phyloP scores from a whole-genome alignment of 2,888 invertebrate species.

The Drosophila rellima region DNA sequence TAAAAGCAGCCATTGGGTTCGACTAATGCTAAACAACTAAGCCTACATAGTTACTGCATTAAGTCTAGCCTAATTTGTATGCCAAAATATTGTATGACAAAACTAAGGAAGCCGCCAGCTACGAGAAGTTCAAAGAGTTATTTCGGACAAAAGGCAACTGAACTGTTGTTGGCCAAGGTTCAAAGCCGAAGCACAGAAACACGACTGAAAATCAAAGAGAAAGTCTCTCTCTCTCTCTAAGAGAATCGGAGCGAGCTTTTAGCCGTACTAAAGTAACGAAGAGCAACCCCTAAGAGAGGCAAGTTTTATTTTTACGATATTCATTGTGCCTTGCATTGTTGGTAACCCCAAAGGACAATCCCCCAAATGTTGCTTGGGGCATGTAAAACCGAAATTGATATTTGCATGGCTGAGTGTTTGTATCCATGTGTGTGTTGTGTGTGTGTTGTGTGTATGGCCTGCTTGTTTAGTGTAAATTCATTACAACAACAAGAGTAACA shows the following conservation, averaged over 20 bases:
- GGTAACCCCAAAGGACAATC: constrained; percentile 14
- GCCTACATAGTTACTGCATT: constrained; percentile 70
- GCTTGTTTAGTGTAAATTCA: constrained; percentile 76
- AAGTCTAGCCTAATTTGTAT: constrained; percentile 58
- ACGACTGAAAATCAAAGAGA: not conserved
- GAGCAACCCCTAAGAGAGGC: constrained; percentile 42
- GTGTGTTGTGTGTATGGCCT: constrained; percentile 29
- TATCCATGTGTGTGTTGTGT: constrained; percentile 20
- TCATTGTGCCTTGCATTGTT: not conserved
- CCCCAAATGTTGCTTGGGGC: constrained; percentile 40
- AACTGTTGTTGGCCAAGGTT: constrained; percentile 51
- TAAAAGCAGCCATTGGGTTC: not conserved
- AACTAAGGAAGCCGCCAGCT: constrained; percentile 28
- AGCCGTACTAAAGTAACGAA: constrained; percentile 61
- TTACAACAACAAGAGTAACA: constrained; percentile 41
- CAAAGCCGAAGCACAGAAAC: not conserved
- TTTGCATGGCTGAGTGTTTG: constrained; percentile 57
- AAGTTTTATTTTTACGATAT: constrained; percentile 55
- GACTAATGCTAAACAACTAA: constrained; percentile 18
- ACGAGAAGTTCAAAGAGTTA: constrained; percentile 3
- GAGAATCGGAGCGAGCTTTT: constrained; percentile 51
- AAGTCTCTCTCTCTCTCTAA: not conserved
- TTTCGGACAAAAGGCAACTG: constrained; percentile 54
- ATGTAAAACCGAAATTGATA: constrained; percentile 76
- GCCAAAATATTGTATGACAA: constrained; percentile 41